A percentile compares a stretch with the other conserved stretches of the same genome.
Conservation (phyloP, 2,113 vertebrate genomes). For the Perognathus longimembris region DNA sequence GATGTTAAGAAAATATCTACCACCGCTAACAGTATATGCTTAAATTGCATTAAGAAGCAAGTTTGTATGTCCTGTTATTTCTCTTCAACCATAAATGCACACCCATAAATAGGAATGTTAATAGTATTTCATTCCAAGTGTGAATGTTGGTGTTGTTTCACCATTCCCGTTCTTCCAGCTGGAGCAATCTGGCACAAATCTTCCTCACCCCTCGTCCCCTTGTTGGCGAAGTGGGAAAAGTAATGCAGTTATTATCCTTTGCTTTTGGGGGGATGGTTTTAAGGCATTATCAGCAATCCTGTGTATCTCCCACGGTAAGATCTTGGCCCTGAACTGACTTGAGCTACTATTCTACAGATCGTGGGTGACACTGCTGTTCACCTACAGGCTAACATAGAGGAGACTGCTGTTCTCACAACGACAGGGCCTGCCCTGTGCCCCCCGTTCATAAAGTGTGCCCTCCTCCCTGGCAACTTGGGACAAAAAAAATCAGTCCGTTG, state of each 20-base stretch:
- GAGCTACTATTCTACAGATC: constrained; percentile 37
- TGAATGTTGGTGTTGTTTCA: constrained; percentile 28
- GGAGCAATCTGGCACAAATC: not conserved
- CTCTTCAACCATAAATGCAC: not conserved
- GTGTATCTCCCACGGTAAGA: constrained; percentile 43
- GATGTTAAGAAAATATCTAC: not conserved
- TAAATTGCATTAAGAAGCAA: not conserved
- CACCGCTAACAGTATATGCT: not conserved
- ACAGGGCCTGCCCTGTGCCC: not conserved
- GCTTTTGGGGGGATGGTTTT: constrained; percentile 37
- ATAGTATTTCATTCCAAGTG: not conserved
- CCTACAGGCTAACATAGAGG: not conserved
- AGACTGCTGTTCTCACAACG: not conserved
- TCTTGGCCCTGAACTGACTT: constrained; percentile 35
- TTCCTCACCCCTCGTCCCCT: constrained; percentile 8
- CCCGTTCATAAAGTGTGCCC: constrained; percentile 40
- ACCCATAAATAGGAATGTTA: not conserved
- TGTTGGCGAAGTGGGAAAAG: constrained; percentile 1
- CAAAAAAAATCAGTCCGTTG: constrained; percentile 27
- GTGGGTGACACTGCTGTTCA: not conserved
- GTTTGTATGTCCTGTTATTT: not conserved
- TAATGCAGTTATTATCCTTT: not conserved
- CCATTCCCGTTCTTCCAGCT: not conserved
- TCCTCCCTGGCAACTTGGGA: not conserved
- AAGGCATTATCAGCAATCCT: constrained; percentile 62